Evolutionary conservation across 2,797 vertebrate species (phyloP), one percentile per base, ranked within the genome.

Genomic region (Spheniscus humboldti): DNA sequence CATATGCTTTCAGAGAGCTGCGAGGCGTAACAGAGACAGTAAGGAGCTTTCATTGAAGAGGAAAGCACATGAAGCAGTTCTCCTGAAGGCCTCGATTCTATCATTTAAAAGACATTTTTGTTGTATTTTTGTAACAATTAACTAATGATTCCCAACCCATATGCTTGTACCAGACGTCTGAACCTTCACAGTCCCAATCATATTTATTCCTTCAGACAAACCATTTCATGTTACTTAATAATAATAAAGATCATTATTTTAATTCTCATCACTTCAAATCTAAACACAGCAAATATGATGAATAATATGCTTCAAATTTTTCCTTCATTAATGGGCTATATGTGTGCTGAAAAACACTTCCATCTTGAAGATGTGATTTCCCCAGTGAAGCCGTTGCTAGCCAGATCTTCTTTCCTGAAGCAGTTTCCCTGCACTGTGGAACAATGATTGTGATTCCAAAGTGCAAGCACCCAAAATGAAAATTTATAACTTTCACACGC

Each of bases 121-220:
- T 81, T 80, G 56, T 82, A 76, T 95, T 97, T 96, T 89, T 77
- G 52, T 92, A 85, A 91, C 84, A 89, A 92, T 92, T 84, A 84
- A 60, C 87, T 96, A 88, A 96, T 87, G 90, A 96, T 96, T 93
- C 84, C 85, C 92, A 91, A 63, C 68, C 90, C 97, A 96, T 95
- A 97, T 96, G 96, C 72, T 77, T 92, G 77, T 75, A 92, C 79
- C 96, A 97, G 95, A 92, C 97, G 96, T 95, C 92, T 95, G 88
- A 97, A 96, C 57, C 93, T 96, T 94, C 82, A 60, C 55, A 78
- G 84, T n/a, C 72, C 84, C 55, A 48, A 94, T 50, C 27, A 4
- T 52, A 76, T 90, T 93, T 96, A 82, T 86, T 93, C 60, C 87
- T 90, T 94, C 68, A 72, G 52, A 96, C 1, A 10, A 94, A 79